Evolutionary conservation across 2,888 invertebrate genomes (phyloP), one percentile per base, ranked within the genome.

Genomic region (Scrobipalpa atriplicella): DNA sequence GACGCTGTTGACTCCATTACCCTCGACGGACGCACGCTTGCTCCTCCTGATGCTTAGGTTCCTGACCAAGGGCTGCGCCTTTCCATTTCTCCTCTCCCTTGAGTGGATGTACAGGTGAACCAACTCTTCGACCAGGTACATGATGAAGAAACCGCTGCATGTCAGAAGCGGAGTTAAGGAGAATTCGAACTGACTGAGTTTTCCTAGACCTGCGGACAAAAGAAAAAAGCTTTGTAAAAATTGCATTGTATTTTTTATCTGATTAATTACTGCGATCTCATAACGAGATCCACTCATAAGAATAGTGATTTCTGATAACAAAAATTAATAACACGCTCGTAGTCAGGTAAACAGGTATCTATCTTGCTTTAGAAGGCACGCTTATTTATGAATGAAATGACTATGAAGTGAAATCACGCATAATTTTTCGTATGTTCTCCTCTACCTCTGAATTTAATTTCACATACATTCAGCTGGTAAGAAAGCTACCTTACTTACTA

Each of bases 61-160:
- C 67, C 93, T 82, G 41, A 91, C 92, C 0, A 93, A 78, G 0
- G 86, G 87, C 13, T 87, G 70, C 0, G 73, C 65, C 19, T 79
- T 74, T 0, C 87, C 86, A 67, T 79, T 84, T 67, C 73, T 85
- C 69, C 82, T 86, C 74, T 93, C 93, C 56, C 94, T 84, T 6
- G 86, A 80, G 77, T 94, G 93, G 64, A 97, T 90, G 79, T 96
- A 95, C 62, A 94, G 80, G 78, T 97, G 97, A 1, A 97, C 96
- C 62, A 95, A 73, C 78, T 97, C 97, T 75, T 97, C 97, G n/a
- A 97, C 94, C 9, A 96, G 86, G 79, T 95, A 96, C 94, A 96
- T 96, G 29, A 94, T 85, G 84, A 96, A 96, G 86, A 96, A 96
- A 1, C 96, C 96, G 21, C 90, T 83, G 80, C 97, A 97, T 89